A percentile compares a stretch with the other conserved stretches of the same genome.
These are phyloP conservation scores for Tragelaphus eurycerus DNA, from an alignment of 2,797 vertebrate genomes.

Conservation along the genomic window DNA sequence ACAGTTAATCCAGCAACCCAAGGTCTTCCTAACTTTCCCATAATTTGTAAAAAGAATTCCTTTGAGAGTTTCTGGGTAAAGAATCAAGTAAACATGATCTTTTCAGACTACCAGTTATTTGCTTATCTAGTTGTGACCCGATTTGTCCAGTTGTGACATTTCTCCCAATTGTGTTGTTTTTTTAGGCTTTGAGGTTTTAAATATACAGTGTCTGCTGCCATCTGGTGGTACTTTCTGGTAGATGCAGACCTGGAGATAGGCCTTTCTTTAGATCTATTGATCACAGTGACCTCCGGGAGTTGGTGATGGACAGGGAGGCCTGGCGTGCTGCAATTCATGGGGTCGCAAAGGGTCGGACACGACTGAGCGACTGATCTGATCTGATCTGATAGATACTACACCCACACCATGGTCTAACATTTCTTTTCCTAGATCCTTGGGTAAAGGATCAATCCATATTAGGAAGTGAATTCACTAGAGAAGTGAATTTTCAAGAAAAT, in stretches of 20 bases:
- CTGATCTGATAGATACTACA: too few relatives aligned
- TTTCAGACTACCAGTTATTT: not conserved
- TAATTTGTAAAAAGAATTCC: not conserved
- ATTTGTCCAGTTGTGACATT: conserved; percentile 18
- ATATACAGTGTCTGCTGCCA: conserved; percentile 79
- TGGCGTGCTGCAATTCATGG: too few relatives aligned
- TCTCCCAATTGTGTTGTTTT: not conserved
- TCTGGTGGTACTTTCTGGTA: conserved; percentile 68
- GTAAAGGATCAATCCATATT: not conserved
- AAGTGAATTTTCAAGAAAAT: not conserved
- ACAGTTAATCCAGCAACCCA: not conserved
- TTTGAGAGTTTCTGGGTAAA: not conserved
- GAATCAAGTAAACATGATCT: not conserved
- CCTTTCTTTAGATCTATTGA: not conserved
- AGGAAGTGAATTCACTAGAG: not conserved
- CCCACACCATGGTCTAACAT: not conserved
- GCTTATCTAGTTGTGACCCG: not conserved
- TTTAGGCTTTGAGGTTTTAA: not conserved
- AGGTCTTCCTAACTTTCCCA: not conserved
- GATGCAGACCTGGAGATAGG: not conserved
- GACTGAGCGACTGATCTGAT: too few relatives aligned
- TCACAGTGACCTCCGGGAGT: too few relatives aligned
- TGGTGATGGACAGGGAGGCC: too few relatives aligned
- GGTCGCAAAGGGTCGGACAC: too few relatives aligned
- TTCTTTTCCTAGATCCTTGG: not conserved